Evolutionary conservation across 2,113 vertebrate species (phyloP), one percentile per base, ranked within the genome.

Genomic region (Dromiciops gliroides): DNA sequence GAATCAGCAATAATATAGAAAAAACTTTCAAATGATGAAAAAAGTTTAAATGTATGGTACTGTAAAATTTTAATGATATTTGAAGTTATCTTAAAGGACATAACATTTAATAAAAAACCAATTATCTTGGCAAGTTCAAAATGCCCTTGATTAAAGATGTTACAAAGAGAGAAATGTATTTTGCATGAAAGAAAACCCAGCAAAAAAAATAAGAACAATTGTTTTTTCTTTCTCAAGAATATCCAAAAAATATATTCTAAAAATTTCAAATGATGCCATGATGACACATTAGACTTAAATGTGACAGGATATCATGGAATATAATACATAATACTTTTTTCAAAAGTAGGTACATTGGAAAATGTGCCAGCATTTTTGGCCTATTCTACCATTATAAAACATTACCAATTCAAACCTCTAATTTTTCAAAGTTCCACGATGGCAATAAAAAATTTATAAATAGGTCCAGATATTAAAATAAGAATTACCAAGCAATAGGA

Each of bases 121-220:
- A 95, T 91, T 91, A 52, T 94, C 8, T 60, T 89, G 92, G 53
- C 25, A 95, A 7, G 93, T 50, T 92, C 90, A 93, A 67, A 50
- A 90, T 90, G 91, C 48, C 89, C 92, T 94, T 89, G 49, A 51
- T 50, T 53, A 89, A 93, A 96, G 93, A 1, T 48, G 49, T 28
- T n/a, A 37, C n/a, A 11, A 24, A 28, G 93, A 92, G 1, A 92
- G 93, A 95, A 94, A 53, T 48, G 90, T 93, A 92, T 83, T 90
- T 89, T 53, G 37, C 11, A 44, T n/a, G 3, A 75, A 75, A 75
- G 37, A 75, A 92, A 95, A 89, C 48, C 7, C 48, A 75, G 14
- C 91, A 93, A 89, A 48, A 91, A 95, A 95, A 95, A 60, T n/a
- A 91, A 44, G 56, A 92, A 96, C 67, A 96, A 93, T 25, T 94